A percentile compares a stretch with the other conserved stretches of the same genome.
phyloP scores from a whole-genome alignment of 2,888 invertebrate species.

The Blastobasis lacticolella region DNA sequence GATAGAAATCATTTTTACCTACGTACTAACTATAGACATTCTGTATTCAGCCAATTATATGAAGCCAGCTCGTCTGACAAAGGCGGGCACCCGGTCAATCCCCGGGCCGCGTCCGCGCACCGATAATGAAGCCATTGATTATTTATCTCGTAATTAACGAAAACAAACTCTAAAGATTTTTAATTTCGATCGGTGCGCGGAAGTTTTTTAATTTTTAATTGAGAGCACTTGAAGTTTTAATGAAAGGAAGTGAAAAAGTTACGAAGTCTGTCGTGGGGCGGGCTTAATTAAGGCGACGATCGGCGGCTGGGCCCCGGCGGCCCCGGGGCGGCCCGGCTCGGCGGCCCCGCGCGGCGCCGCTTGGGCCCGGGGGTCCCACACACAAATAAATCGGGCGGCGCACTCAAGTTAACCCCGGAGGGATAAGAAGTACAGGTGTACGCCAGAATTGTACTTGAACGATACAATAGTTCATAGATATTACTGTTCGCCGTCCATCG shows the following conservation, averaged over 20 bases:
- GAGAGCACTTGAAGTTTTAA: slow-evolving; percentile 53
- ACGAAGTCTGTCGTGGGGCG: neutral
- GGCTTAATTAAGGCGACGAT: slow-evolving; percentile 33
- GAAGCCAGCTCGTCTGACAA: neutral
- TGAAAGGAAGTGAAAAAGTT: slow-evolving; percentile 42
- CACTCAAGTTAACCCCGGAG: no score
- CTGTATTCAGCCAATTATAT: no score
- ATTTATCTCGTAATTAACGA: neutral
- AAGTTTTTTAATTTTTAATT: slow-evolving; percentile 41
- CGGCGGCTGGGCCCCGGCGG: no score
- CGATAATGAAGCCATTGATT: neutral
- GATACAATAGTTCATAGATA: no score
- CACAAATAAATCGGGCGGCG: no score
- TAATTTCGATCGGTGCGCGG: slow-evolving; percentile 14
- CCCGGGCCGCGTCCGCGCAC: neutral
- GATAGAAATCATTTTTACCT: no score
- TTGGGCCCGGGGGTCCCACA: neutral
- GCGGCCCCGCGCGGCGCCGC: no score
- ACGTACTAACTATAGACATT: no score
- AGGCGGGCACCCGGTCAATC: neutral
- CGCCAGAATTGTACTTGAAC: no score
- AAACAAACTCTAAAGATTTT: neutral
- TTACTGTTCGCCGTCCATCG: no score
- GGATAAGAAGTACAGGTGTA: no score
- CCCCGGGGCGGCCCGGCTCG: no score